These are phyloP conservation scores for Mythimna pallens DNA, from an alignment of 2,888 invertebrate genomes.

Conservation along the genomic window DNA sequence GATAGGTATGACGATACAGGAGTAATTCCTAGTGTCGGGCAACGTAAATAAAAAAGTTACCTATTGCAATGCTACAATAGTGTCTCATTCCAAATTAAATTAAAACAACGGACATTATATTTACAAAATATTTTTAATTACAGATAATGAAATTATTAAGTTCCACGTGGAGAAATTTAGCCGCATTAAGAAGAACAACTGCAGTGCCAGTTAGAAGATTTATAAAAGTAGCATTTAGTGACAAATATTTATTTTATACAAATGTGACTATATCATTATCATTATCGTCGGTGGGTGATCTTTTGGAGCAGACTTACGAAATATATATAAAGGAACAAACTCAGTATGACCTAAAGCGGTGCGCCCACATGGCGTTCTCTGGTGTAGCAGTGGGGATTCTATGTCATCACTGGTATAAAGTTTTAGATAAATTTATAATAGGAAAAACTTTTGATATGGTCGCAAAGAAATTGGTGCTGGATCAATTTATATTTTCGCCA, in stretches of 20 bases:
- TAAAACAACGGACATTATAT: background rate
- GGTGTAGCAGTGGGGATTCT: slow-evolving; percentile 95
- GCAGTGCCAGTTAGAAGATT: slow-evolving; percentile 72
- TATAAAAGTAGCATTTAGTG: slow-evolving; percentile 90
- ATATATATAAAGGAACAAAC: slow-evolving; percentile 91
- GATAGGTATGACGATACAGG: no score
- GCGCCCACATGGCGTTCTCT: slow-evolving; percentile 94
- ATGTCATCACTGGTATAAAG: slow-evolving; percentile 97
- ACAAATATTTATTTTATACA: slow-evolving; percentile 94
- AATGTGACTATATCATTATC: slow-evolving; percentile 95
- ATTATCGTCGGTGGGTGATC: slow-evolving; percentile 95
- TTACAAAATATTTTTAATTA: slow-evolving; percentile 56
- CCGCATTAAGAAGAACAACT: slow-evolving; percentile 71
- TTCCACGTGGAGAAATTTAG: slow-evolving; percentile 80
- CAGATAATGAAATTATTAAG: slow-evolving; percentile 75
- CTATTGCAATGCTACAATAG: background rate
- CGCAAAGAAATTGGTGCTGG: slow-evolving; percentile 94
- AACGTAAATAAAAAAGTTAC: no score
- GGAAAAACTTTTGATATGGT: slow-evolving; percentile 93
- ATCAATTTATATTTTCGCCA: slow-evolving; percentile 97
- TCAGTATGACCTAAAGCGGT: slow-evolving; percentile 92
- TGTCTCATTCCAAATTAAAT: background rate
- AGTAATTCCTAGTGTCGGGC: no score
- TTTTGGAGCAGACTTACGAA: slow-evolving; percentile 96
- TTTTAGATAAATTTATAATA: slow-evolving; percentile 94